Conservation (phyloP, 2,888 invertebrate species). For the Clivina fossor region DNA sequence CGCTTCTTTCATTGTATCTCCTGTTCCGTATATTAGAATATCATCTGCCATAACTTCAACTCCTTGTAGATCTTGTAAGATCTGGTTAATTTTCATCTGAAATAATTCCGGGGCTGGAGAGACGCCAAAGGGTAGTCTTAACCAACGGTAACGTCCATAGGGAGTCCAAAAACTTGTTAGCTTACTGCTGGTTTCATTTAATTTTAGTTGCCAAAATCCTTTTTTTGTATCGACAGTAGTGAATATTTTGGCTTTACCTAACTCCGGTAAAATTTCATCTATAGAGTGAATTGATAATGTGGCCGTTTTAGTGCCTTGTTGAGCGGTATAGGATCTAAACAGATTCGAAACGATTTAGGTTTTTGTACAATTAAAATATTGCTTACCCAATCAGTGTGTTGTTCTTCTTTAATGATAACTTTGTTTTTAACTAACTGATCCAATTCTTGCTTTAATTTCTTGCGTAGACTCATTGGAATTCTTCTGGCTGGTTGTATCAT, state of each 20-base stretch:
- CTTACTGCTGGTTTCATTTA: conserved; percentile 24
- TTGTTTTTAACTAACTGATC: conserved; percentile 22
- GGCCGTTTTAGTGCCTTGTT: conserved; percentile 32
- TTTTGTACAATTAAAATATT: conserved; percentile 30
- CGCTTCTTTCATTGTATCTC: conserved; percentile 35
- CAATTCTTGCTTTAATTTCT: conserved; percentile 26
- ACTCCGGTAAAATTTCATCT: conserved; percentile 26
- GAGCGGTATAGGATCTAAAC: conserved; percentile 31
- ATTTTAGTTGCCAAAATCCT: conserved; percentile 37
- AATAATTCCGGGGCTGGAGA: conserved; percentile 37
- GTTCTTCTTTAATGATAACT: conserved; percentile 29
- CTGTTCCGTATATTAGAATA: conserved; percentile 35
- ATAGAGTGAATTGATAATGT: conserved; percentile 31
- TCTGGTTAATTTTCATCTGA: conserved; percentile 30
- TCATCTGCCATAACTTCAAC: conserved; percentile 37
- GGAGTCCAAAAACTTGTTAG: conserved; percentile 35
- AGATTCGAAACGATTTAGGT: conserved; percentile 31
- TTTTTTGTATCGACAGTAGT: conserved; percentile 34
- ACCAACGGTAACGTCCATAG: conserved; percentile 30
- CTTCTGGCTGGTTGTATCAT: conserved; percentile 25
- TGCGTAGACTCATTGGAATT: conserved; percentile 18
- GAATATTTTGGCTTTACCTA: conserved; percentile 5
- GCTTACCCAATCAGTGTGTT: conserved; percentile 34
- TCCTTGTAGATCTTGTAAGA: conserved; percentile 27
- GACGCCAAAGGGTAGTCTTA: conserved; percentile 37